Conservation (phyloP, 2,113 vertebrate species). For the Lanius collurio region DNA sequence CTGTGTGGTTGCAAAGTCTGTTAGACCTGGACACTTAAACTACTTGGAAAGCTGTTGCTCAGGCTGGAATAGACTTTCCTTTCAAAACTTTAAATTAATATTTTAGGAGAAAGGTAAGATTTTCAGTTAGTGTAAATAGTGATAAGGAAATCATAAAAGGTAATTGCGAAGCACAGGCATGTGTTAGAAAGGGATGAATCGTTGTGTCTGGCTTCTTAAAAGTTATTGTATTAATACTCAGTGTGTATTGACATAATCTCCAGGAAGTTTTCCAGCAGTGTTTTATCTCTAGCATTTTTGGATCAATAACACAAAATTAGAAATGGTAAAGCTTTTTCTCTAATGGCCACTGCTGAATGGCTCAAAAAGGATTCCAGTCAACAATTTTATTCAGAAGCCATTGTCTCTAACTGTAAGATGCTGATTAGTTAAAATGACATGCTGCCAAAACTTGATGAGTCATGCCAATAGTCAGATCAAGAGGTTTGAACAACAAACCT, state of each 20-base stretch:
- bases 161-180: neutral
- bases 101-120: neutral
- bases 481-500: slow-evolving; percentile 1
- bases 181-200: neutral
- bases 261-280: slow-evolving; percentile 6
- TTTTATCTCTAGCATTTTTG: slow-evolving; percentile 19
- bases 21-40: neutral
- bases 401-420: slow-evolving; percentile 6
- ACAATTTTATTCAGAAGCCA: neutral
- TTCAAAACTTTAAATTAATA: neutral
- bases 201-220: neutral
- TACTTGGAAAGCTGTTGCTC: neutral
- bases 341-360: neutral
- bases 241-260: slow-evolving; percentile 9
- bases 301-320: slow-evolving; percentile 40
- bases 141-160: neutral
- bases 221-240: neutral
- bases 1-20: neutral
- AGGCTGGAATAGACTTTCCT: neutral
- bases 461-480: neutral
- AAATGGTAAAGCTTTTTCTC: neutral
- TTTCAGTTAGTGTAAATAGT: neutral
- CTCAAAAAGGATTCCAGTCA: neutral
- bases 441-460: neutral
- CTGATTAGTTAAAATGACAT: slow-evolving; percentile 38